Percentiles rank a stretch among this genome's conserved stretches.
Evolutionary conservation across 2,113 vertebrate genomes (phyloP).

Genomic region (Sminthopsis crassicaudata): DNA sequence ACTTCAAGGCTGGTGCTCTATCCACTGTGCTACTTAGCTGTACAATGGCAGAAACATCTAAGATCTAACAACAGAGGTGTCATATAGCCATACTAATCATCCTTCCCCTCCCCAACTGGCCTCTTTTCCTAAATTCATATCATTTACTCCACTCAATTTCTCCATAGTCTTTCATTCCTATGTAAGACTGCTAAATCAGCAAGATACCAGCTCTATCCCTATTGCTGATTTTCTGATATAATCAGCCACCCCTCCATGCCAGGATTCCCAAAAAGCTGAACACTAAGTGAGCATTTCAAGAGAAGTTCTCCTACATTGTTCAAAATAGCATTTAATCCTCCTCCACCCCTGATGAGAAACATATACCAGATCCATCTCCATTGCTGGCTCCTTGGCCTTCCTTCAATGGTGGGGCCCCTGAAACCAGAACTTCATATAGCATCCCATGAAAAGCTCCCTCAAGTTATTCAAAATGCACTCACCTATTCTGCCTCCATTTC

Average conservation of each 20-base stretch:
- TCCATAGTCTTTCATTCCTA: neutral
- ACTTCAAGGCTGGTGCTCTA: too few relatives aligned
- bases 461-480: too few relatives aligned
- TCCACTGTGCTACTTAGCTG: too few relatives aligned
- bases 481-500: neutral
- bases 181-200: neutral
- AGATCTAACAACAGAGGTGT: neutral
- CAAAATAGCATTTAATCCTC: neutral
- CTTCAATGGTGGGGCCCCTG: too few relatives aligned
- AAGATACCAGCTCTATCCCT: neutral
- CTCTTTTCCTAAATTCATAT: neutral
- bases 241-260: neutral
- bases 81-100: neutral
- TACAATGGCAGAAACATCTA: neutral
- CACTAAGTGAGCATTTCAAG: neutral
- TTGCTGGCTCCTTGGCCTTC: too few relatives aligned
- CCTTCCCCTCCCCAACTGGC: neutral
- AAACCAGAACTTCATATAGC: too few relatives aligned
- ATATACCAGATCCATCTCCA: too few relatives aligned
- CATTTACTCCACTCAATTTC: neutral
- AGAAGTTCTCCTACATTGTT: neutral
- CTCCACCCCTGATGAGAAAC: too few relatives aligned
- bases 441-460: too few relatives aligned
- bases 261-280: neutral
- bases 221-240: neutral